Evolutionary conservation across 2,113 vertebrate genomes (phyloP).

Genomic region (Agelaius phoeniceus): DNA sequence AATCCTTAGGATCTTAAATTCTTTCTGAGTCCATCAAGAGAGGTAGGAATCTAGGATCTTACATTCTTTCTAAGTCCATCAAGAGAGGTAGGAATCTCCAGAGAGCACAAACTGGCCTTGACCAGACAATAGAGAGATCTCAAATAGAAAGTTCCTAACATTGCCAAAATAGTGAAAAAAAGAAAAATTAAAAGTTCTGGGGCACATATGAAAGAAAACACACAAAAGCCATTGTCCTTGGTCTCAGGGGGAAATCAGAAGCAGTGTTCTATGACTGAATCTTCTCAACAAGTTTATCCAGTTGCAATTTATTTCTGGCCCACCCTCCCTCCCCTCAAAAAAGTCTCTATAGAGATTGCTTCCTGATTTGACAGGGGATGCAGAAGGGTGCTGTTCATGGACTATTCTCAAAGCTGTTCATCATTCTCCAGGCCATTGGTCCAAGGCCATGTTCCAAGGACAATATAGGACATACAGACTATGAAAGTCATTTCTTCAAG

Average conservation of each 20-base stretch:
- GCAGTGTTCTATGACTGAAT: not conserved
- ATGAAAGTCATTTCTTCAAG: not conserved
- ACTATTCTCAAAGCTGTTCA: not conserved
- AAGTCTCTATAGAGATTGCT: not conserved
- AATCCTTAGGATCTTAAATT: not conserved
- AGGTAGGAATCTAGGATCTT: not conserved
- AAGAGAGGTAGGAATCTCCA: not conserved
- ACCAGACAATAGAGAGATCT: not conserved
- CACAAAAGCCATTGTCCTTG: not conserved
- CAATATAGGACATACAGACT: not conserved
- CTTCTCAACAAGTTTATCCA: not conserved
- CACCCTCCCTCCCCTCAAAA: not conserved
- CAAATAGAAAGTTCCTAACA: not conserved
- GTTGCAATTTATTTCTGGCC: not conserved
- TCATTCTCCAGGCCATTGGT: constrained; percentile 13
- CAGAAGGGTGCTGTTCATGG: not conserved
- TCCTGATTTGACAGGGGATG: not conserved
- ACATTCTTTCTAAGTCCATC: not conserved
- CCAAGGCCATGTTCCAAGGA: not conserved
- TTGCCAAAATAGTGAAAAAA: not conserved
- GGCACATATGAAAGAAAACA: not conserved
- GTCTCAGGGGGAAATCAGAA: not conserved
- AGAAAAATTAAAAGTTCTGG: not conserved
- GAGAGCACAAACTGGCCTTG: not conserved
- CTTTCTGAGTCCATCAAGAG: not conserved